Percentiles rank a stretch among this genome's conserved stretches.
phyloP scores from a whole-genome alignment of 2,888 invertebrate genomes.

The Agonopterix heracliana region DNA sequence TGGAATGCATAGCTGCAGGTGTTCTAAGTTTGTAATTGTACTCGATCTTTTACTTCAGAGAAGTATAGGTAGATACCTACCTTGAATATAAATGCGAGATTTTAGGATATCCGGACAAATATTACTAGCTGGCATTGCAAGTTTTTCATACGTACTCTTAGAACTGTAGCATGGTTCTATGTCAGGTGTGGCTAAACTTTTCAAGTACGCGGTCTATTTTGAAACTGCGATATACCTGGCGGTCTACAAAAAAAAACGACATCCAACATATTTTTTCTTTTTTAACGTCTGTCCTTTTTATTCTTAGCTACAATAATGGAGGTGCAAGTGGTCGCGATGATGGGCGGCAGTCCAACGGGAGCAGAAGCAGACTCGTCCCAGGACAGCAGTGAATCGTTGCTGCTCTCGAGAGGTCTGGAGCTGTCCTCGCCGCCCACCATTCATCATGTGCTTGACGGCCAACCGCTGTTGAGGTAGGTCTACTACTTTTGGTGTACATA shows the following conservation, averaged over 20 bases:
- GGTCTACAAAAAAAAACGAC: no score
- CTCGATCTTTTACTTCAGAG: no score
- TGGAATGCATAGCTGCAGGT: slow-evolving; percentile 36
- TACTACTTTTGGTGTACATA: background rate
- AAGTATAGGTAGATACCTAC: no score
- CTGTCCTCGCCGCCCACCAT: slow-evolving; percentile 91
- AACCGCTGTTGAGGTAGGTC: slow-evolving; percentile 63
- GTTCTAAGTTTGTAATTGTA: slow-evolving; percentile 8
- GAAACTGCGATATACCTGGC: no score
- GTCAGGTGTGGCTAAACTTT: no score
- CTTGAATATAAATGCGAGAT: background rate
- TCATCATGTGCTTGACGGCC: slow-evolving; percentile 92
- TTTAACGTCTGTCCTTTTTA: background rate
- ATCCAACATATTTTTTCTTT: no score
- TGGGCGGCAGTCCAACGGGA: slow-evolving; percentile 27
- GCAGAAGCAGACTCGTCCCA: slow-evolving; percentile 29
- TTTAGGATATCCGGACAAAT: background rate
- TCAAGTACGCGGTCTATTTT: no score
- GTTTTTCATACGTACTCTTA: no score
- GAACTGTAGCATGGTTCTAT: no score
- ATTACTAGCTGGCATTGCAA: background rate
- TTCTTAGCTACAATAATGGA: slow-evolving; percentile 49
- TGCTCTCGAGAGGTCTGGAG: slow-evolving; percentile 93
- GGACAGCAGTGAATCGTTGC: slow-evolving; percentile 78
- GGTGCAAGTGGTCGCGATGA: slow-evolving; percentile 43